Conservation (phyloP, 2,888 invertebrate genomes). For the Ptychoptera albimana region DNA sequence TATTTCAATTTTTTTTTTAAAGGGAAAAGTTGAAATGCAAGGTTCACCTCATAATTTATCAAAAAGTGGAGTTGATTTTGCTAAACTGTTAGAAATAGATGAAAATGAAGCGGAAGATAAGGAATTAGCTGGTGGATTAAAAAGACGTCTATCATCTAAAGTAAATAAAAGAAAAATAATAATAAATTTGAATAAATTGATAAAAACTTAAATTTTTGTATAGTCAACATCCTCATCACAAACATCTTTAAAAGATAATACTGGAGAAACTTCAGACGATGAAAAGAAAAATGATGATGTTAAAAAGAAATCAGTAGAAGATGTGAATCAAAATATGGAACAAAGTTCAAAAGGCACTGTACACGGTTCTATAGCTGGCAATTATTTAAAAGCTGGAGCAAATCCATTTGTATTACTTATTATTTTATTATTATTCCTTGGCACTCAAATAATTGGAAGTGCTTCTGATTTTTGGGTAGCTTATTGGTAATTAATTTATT, state of each 20-base stretch:
- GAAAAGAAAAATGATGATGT: slow-evolving; percentile 20
- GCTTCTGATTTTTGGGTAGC: slow-evolving; percentile 54
- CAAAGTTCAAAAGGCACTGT: slow-evolving; percentile 30
- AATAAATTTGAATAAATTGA: neutral
- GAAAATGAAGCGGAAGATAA: slow-evolving; percentile 21
- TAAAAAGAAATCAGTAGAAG: slow-evolving; percentile 16
- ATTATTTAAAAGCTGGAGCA: slow-evolving; percentile 38
- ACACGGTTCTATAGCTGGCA: slow-evolving; percentile 27
- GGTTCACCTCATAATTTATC: slow-evolving; percentile 32
- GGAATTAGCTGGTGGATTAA: slow-evolving; percentile 5
- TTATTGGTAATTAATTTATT: slow-evolving; percentile 36
- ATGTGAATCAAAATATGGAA: slow-evolving; percentile 18
- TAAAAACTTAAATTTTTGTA: neutral
- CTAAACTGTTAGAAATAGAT: slow-evolving; percentile 29
- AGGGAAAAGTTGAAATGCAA: slow-evolving; percentile 33
- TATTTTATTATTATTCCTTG: slow-evolving; percentile 32
- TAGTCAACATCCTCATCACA: slow-evolving; percentile 7
- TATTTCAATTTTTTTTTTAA: neutral
- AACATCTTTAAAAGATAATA: slow-evolving; percentile 5
- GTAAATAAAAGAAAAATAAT: neutral
- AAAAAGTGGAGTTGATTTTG: slow-evolving; percentile 34
- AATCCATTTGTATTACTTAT: slow-evolving; percentile 29
- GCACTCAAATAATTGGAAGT: slow-evolving; percentile 44
- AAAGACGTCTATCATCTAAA: slow-evolving; percentile 8
- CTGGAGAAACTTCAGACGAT: slow-evolving; percentile 14